Conservation (phyloP, 2,797 vertebrate species). For the Adelosebastes latens region DNA sequence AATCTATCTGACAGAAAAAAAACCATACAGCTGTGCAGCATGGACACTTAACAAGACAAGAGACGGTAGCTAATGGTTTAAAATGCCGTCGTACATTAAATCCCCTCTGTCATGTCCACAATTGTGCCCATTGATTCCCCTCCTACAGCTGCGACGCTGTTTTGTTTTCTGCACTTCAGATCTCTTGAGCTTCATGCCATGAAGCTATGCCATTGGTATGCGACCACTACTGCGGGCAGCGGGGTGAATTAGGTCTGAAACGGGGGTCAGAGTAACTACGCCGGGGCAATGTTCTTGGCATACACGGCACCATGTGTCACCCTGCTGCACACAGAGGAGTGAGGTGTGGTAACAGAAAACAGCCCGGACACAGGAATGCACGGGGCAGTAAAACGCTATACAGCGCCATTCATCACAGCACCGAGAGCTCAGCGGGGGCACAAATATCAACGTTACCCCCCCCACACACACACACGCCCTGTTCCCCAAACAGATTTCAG, state of each 20-base stretch:
- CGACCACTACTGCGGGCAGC: slow-evolving; percentile 5
- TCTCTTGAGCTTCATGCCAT: slow-evolving; percentile 67
- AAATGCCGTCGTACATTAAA: slow-evolving; percentile 59
- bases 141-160: slow-evolving; percentile 68
- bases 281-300: slow-evolving; percentile 53
- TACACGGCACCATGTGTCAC: slow-evolving; percentile 62
- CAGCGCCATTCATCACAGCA: slow-evolving; percentile 70
- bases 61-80: slow-evolving; percentile 74
- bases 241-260: slow-evolving; percentile 57
- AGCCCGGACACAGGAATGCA: slow-evolving; percentile 67
- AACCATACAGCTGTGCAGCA: slow-evolving; percentile 64
- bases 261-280: slow-evolving; percentile 46
- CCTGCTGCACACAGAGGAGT: slow-evolving; percentile 35
- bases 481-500: slow-evolving; percentile 59
- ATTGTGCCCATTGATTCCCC: slow-evolving; percentile 55
- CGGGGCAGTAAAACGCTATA: slow-evolving; percentile 61
- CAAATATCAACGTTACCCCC: slow-evolving; percentile 49
- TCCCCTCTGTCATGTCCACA: slow-evolving; percentile 67
- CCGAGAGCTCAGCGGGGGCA: slow-evolving; percentile 48
- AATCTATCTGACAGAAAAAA: slow-evolving; percentile 54
- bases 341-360: slow-evolving; percentile 75
- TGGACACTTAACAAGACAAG: slow-evolving; percentile 50
- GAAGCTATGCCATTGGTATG: slow-evolving; percentile 71
- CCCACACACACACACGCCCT: slow-evolving; percentile 5
- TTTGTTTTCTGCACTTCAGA: slow-evolving; percentile 70